phyloP scores from a whole-genome alignment of 2,113 vertebrate genomes.

The Austrofundulus limnaeus region DNA sequence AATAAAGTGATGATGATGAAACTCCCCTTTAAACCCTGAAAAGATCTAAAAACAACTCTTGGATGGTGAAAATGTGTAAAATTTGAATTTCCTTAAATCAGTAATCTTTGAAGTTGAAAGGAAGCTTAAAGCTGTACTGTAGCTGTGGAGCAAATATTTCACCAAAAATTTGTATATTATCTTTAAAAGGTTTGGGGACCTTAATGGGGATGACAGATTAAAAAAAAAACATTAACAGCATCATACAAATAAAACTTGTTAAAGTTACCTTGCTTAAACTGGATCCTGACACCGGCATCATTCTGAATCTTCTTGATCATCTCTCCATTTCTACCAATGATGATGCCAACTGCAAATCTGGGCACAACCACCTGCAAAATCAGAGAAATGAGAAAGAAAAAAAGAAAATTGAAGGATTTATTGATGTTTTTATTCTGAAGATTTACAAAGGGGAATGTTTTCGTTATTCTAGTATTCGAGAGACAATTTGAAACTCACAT shows the following conservation, averaged over 20 bases:
- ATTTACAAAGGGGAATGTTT: not conserved
- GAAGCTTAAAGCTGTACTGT: no score
- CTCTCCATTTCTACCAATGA: slow-evolving; percentile 97
- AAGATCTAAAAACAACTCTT: not conserved
- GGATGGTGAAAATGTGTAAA: not conserved
- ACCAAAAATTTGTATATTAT: no score
- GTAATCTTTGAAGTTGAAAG: no score
- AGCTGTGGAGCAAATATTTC: no score
- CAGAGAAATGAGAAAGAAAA: not conserved
- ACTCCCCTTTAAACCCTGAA: not conserved
- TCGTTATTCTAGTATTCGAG: not conserved
- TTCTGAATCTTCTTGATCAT: slow-evolving; percentile 99
- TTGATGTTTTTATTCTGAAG: not conserved
- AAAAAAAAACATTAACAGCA: not conserved
- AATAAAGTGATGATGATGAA: no score
- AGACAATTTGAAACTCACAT: slow-evolving; percentile 77
- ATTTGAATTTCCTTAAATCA: no score
- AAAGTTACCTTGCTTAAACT: slow-evolving; percentile 95
- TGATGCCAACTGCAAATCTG: slow-evolving; percentile 96
- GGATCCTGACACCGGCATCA: slow-evolving; percentile 95
- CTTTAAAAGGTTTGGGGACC: not conserved
- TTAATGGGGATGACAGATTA: not conserved
- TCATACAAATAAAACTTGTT: no score
- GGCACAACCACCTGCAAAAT: slow-evolving; percentile 89
- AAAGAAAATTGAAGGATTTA: not conserved